Evolutionary conservation across 2,888 invertebrate genomes (phyloP), one percentile per base, ranked within the genome.

Genomic region (Xiphydria camelus): DNA sequence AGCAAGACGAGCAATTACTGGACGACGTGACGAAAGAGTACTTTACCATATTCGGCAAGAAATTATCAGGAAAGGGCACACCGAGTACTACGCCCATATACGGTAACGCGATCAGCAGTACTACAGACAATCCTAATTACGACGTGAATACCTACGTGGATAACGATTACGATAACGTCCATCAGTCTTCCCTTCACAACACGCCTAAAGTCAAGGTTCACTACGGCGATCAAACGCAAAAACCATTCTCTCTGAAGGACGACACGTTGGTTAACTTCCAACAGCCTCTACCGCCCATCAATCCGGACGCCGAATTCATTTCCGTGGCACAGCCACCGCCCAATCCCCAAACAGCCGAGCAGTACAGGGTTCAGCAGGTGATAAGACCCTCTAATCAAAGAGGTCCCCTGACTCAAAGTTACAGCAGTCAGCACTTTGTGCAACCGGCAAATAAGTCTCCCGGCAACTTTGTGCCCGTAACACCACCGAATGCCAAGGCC

Each of bases 1-100:
- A 84, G 66, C 86, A 86, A 51, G 80, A 83, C 66, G 80, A 86
- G 62, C 80, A 82, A 43, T 81, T 83, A 51, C 78, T 87, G 49
- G 87, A 88, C 60, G 87, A 88, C 61, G 86, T 85, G 42, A 87
- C 88, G 3, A 85, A 84, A 66, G 86, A 87, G 61, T 87, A 87
- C 43, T 88, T 87, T 62, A 87, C 86, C 19, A 82, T 85, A 55
- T 88, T 88, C 64, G 89, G 86, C 1, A 85, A 84, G 72, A 89
- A 86, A 71, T 70, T 86, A 41, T 79, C 78, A 14, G 78, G 76
- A 46, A 77, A 78, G 55, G 61, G 82, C 0, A 74, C 77, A 61
- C 77, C 82, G 57, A 75, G 70, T 1, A 45, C 34, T 4, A 76
- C 76, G 21, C 73, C 75, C 0, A 59, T 75, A 14, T 73, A 74